These are phyloP conservation scores for Myiothlypis chrysogaster DNA, from an alignment of 2,797 vertebrate species.

Conservation along the genomic window DNA sequence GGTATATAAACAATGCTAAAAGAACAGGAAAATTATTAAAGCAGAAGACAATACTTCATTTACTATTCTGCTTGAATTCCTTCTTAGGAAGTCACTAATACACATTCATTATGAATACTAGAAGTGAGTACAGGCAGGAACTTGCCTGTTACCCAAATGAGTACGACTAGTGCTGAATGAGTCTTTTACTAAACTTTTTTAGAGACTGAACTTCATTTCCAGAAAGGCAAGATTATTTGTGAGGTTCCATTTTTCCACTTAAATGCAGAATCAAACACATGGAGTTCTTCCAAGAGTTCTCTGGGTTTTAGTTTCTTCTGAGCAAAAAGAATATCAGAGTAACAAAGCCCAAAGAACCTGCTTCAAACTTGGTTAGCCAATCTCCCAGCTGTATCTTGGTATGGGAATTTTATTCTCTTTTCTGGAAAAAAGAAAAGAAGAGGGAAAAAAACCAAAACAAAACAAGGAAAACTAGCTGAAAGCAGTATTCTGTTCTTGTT, in stretches of 20 bases:
- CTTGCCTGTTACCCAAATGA: conserved; percentile 33
- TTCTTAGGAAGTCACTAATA: conserved; percentile 19
- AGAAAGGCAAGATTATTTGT: conserved; percentile 29
- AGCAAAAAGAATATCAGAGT: not conserved
- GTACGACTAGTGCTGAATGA: not conserved
- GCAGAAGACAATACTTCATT: not conserved
- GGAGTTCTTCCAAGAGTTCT: not conserved
- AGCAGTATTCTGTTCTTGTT: not conserved
- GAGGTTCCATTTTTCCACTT: not conserved
- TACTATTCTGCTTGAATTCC: not conserved
- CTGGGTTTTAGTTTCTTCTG: not conserved
- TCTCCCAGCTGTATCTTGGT: not conserved
- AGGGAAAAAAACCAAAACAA: fast-evolving
- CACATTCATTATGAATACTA: not conserved
- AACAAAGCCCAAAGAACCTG: not conserved
- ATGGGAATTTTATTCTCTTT: not conserved
- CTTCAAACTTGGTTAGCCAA: not conserved
- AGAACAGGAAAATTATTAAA: conserved; percentile 34
- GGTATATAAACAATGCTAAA: not conserved
- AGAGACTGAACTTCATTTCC: not conserved
- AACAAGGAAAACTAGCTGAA: not conserved
- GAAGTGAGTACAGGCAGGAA: conserved; percentile 23
- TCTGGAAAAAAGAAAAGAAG: not conserved
- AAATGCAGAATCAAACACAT: not conserved
- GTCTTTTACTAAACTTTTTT: conserved; percentile 17